Evolutionary conservation across 2,797 vertebrate species (phyloP).

Genomic region (Cyprinodon diabolis): DNA sequence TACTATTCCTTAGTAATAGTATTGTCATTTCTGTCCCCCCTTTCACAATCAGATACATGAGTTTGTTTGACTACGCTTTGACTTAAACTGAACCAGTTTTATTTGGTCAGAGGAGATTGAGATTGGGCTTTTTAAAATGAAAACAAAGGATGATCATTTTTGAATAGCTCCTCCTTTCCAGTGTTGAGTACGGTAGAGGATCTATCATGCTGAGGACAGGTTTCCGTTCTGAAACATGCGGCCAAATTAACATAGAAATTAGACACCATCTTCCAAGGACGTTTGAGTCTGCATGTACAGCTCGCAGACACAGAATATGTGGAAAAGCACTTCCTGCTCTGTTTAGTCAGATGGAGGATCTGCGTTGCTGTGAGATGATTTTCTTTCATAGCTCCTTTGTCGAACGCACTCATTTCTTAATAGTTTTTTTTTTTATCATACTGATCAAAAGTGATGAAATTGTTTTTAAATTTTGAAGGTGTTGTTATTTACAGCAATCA

Average conservation of each 20-base stretch:
- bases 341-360: neutral
- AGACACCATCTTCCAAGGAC: neutral
- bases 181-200: neutral
- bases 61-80: neutral
- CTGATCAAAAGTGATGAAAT: neutral
- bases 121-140: neutral
- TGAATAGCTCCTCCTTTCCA: neutral
- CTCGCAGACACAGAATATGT: neutral
- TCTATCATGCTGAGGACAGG: neutral
- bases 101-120: neutral
- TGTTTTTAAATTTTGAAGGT: neutral
- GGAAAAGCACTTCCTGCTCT: too few relatives aligned
- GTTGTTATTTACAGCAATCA: neutral
- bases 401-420: too few relatives aligned
- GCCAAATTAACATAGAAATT: neutral
- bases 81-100: neutral
- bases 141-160: neutral
- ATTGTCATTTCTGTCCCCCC: too few relatives aligned
- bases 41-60: neutral
- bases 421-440: neutral
- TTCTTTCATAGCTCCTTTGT: neutral
- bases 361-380: neutral
- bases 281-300: neutral
- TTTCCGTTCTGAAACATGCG: too few relatives aligned
- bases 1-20: too few relatives aligned